Evolutionary conservation across 2,797 vertebrate genomes (phyloP).

Genomic region (Lacerta agilis): DNA sequence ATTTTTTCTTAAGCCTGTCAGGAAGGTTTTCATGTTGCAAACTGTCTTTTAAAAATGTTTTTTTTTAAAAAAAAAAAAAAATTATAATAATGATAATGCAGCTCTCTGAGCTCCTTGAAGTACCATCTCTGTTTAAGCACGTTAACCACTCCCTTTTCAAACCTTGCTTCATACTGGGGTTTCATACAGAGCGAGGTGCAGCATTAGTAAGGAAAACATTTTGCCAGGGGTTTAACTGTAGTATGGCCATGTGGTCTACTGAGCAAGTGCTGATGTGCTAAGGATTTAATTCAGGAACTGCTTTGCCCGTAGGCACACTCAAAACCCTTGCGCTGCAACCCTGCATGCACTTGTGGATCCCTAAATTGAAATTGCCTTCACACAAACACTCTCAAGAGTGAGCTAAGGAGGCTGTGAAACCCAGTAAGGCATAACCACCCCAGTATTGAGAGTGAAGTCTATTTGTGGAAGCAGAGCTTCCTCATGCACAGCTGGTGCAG

Average conservation of each 20-base stretch:
- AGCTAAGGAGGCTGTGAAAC: not conserved
- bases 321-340: not conserved
- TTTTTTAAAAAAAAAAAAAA: not conserved
- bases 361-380: not conserved
- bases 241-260: not conserved
- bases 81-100: not conserved
- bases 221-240: not conserved
- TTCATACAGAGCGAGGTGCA: not conserved
- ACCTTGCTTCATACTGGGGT: not conserved
- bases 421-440: not conserved
- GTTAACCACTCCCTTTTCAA: not conserved
- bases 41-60: not conserved
- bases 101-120: not conserved
- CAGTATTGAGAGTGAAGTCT: not conserved
- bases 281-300: not conserved
- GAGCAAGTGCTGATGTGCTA: not conserved
- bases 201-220: not conserved
- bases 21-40: not conserved
- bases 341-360: not conserved
- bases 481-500: not conserved
- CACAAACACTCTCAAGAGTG: not conserved
- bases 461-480: not conserved
- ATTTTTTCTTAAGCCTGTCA: not conserved
- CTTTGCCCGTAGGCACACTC: not conserved
- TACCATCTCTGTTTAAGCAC: not conserved